phyloP scores from a whole-genome alignment of 2,113 vertebrate species.

The Daphoenositta chrysoptera region DNA sequence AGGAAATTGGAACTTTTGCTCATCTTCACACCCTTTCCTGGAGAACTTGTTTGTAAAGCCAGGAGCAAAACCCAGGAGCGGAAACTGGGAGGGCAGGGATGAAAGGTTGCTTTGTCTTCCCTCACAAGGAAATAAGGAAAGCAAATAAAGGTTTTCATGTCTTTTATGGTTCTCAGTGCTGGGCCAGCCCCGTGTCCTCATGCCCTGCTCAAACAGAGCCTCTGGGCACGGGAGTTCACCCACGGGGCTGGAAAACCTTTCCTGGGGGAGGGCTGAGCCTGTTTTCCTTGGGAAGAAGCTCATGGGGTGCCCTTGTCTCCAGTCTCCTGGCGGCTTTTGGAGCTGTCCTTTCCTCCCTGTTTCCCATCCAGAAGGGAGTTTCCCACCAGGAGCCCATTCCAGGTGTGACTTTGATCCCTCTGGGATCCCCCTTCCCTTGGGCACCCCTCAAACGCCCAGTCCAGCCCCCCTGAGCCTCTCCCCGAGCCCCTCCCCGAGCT shows the following conservation, averaged over 20 bases:
- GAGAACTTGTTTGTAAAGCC: background rate
- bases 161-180: background rate
- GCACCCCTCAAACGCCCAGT: rapidly evolving
- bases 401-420: background rate
- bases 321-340: background rate
- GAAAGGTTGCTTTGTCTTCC: background rate
- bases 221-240: rapidly evolving
- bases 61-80: rapidly evolving
- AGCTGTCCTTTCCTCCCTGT: background rate
- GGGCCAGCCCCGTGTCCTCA: background rate
- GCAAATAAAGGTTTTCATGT: background rate
- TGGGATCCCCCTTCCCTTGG: background rate
- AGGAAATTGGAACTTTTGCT: background rate
- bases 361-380: background rate
- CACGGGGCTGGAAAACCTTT: background rate
- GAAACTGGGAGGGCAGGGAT: background rate
- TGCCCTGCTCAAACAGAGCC: background rate
- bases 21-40: background rate
- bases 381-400: rapidly evolving
- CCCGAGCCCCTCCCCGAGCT: background rate
- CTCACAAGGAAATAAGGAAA: background rate
- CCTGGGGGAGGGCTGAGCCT: background rate
- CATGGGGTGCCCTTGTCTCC: background rate
- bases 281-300: background rate
- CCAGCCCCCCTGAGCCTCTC: background rate